Evolutionary conservation across 2,797 vertebrate species (phyloP).

Genomic region (Smutsia temminckii): DNA sequence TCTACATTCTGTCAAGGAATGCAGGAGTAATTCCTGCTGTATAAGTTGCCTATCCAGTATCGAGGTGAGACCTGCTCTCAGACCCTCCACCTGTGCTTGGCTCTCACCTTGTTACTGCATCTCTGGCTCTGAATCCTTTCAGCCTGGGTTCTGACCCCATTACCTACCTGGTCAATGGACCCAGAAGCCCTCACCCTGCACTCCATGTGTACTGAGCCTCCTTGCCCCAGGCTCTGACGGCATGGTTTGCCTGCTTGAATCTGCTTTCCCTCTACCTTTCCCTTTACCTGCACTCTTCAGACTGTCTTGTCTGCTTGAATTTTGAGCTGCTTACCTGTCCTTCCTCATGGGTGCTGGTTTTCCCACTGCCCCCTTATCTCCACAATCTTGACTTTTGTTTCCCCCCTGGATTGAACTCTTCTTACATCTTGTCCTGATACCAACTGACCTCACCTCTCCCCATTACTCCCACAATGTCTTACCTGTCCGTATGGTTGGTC

Average conservation of each 20-base stretch:
- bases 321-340: not conserved
- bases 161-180: fast-evolving
- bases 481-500: not conserved
- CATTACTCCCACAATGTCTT: fast-evolving
- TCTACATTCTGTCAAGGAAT: not conserved
- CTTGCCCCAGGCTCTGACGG: fast-evolving
- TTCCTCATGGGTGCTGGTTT: not conserved
- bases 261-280: not conserved
- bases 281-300: not conserved
- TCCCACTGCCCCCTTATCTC: fast-evolving
- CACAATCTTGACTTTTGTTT: not conserved
- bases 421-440: not conserved
- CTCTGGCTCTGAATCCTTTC: not conserved
- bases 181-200: not conserved
- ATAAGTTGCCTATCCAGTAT: fast-evolving
- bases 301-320: not conserved
- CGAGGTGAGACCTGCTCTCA: not conserved
- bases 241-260: fast-evolving
- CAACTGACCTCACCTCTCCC: too few species aligned
- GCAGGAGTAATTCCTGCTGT: not conserved
- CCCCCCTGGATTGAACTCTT: not conserved
- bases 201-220: fast-evolving
- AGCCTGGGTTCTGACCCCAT: not conserved
- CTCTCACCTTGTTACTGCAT: not conserved
- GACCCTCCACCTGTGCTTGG: not conserved